Evolutionary conservation across 2,888 invertebrate species (phyloP).

Genomic region (Lamellibrachia columna): DNA sequence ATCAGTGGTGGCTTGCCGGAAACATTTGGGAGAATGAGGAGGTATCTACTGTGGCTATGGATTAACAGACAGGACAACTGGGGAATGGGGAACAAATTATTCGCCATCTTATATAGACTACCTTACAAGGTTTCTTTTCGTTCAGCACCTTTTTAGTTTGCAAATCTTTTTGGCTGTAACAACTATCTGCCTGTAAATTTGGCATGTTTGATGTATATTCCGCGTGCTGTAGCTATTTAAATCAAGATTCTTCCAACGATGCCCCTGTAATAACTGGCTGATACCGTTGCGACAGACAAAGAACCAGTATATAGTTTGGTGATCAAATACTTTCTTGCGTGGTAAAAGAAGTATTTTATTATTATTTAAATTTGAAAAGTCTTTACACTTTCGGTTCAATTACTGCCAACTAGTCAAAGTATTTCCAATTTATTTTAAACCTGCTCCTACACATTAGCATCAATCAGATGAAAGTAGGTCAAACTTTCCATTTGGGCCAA

Average conservation of each 20-base stretch:
- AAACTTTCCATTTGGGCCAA: not conserved
- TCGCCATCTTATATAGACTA: not conserved
- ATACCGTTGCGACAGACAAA: no score
- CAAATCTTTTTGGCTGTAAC: not conserved
- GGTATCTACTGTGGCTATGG: not conserved
- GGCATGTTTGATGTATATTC: no score
- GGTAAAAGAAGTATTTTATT: not conserved
- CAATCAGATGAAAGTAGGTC: not conserved
- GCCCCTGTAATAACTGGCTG: no score
- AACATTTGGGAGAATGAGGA: not conserved
- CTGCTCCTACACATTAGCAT: not conserved
- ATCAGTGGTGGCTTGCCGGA: not conserved
- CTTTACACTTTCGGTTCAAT: not conserved
- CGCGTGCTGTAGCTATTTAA: no score
- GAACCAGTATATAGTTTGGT: no score
- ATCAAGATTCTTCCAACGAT: no score
- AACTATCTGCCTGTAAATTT: not conserved
- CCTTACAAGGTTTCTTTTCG: not conserved
- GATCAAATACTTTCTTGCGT: no score
- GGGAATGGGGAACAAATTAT: not conserved
- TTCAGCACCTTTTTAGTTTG: not conserved
- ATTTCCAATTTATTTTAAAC: not conserved
- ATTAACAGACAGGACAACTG: not conserved
- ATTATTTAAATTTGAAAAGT: not conserved
- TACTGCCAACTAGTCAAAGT: not conserved